Percentiles rank a stretch among this genome's conserved stretches.
phyloP scores from a whole-genome alignment of 2,797 vertebrate species.

The Sparidentex hasta region DNA sequence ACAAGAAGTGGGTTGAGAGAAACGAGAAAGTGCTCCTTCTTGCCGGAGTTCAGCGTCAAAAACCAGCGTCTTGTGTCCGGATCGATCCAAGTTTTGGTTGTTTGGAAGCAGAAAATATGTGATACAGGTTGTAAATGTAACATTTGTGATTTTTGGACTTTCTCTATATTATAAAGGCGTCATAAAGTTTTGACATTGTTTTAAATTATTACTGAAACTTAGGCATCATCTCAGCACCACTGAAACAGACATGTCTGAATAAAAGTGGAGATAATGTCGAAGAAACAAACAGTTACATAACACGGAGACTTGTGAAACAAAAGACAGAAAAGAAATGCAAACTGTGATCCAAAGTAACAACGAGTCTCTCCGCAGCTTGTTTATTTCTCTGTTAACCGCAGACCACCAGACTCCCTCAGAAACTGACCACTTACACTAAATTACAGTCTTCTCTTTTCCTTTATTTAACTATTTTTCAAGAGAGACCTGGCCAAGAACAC shows the following conservation, averaged over 20 bases:
- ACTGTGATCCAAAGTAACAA: constrained; percentile 22
- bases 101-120: no score
- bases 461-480: background rate
- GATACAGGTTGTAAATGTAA: no score
- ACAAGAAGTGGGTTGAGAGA: no score
- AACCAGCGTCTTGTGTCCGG: no score
- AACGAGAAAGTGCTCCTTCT: no score
- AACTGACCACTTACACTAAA: background rate
- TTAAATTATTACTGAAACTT: no score
- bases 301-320: background rate
- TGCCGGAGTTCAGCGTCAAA: no score
- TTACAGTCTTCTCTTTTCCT: background rate
- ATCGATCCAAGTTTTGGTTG: no score
- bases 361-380: constrained; percentile 19
- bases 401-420: constrained; percentile 25
- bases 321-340: constrained; percentile 13
- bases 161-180: no score
- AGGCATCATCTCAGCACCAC: background rate
- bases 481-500: background rate
- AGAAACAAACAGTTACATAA: background rate
- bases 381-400: constrained; percentile 12
- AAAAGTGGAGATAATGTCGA: background rate
- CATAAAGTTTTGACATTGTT: no score
- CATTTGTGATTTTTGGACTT: no score
- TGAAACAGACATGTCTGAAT: background rate